Percentiles rank a stretch among this genome's conserved stretches.
Conservation (phyloP, 2,888 invertebrate species). For the Chelonus formosanus region DNA sequence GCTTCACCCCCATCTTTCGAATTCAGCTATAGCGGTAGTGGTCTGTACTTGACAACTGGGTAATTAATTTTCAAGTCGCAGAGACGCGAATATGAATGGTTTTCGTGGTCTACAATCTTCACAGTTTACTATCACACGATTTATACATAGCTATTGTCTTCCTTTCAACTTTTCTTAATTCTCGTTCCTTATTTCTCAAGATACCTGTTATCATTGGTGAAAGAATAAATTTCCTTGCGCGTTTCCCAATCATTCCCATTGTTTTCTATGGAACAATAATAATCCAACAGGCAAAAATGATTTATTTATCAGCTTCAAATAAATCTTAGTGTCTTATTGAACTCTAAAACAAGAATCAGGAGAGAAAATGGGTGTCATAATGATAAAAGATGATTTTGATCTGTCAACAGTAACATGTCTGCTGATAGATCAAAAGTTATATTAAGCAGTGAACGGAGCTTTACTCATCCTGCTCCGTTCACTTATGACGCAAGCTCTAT, state of each 20-base stretch:
- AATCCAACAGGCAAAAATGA: no score
- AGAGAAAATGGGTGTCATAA: constrained; percentile 40
- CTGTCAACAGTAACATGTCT: constrained; percentile 38
- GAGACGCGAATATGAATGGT: constrained; percentile 55
- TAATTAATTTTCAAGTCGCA: constrained; percentile 60
- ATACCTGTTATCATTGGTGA: no score
- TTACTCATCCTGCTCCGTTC: background rate
- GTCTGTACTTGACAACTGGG: constrained; percentile 59
- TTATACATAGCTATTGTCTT: constrained; percentile 8
- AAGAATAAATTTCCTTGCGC: no score
- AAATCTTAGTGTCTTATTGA: background rate
- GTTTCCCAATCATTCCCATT: no score
- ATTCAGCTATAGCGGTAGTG: constrained; percentile 40
- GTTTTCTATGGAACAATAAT: no score
- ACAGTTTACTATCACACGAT: constrained; percentile 14
- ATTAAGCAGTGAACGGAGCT: constrained; percentile 46
- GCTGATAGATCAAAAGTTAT: constrained; percentile 48
- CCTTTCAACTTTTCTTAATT: constrained; percentile 5
- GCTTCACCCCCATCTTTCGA: constrained; percentile 35
- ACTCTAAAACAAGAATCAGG: constrained; percentile 14
- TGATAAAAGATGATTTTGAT: constrained; percentile 45
- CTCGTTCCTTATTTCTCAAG: background rate
- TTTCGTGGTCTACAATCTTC: constrained; percentile 44
- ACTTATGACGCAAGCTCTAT: background rate
- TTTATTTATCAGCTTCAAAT: no score